Base-by-base conservation (phyloP, 2,888 invertebrate species). In the Sicus ferrugineus region DNA sequence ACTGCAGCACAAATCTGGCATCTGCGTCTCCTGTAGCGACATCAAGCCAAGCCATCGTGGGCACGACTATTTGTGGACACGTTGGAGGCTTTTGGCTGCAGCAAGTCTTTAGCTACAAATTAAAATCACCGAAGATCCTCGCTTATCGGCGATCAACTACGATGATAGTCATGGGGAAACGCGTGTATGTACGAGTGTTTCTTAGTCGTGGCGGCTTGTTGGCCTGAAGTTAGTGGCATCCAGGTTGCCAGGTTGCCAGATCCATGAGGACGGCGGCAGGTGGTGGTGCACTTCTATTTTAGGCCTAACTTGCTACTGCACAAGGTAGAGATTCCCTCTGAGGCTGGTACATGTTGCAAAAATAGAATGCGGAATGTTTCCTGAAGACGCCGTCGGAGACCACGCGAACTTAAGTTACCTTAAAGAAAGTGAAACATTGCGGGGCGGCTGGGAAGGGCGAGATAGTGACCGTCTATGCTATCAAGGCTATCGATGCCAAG, bases 201-300 rank as follows among this genome's bases (percentile, higher is more conserved):
- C n/a, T n/a, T n/a, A n/a, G n/a, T n/a, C n/a, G n/a, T n/a, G n/a
- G n/a, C n/a, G n/a, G n/a, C n/a, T n/a, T n/a, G n/a, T n/a, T n/a
- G n/a, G n/a, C n/a, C n/a, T n/a, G n/a, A n/a, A n/a, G n/a, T n/a
- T n/a, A n/a, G n/a, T n/a, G n/a, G 21, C 11, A 9, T 5, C 50
- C 50, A 11, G 1, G 9, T 52, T n/a, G 50, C 26, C 2, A 16
- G 2, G 23, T 23, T 16, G 54, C 16, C 50, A 26, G 14, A 54
- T 28, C 28, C 14, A 26, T 54, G 14, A 52, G 21, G 16, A n/a
- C 46, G 46, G 23, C 54, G 28, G 54, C 11, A 7, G 3, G 4
- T 23, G 52, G 14, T 54, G 54, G 7, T 54, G 54, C 26, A 23
- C 9, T 54, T 54, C 54, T 54, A 54, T 54, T 54, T 54, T 54